A percentile compares a stretch with the other conserved stretches of the same genome.
Conservation (phyloP, 2,888 invertebrate species). For the Ferdinandea cuprea region DNA sequence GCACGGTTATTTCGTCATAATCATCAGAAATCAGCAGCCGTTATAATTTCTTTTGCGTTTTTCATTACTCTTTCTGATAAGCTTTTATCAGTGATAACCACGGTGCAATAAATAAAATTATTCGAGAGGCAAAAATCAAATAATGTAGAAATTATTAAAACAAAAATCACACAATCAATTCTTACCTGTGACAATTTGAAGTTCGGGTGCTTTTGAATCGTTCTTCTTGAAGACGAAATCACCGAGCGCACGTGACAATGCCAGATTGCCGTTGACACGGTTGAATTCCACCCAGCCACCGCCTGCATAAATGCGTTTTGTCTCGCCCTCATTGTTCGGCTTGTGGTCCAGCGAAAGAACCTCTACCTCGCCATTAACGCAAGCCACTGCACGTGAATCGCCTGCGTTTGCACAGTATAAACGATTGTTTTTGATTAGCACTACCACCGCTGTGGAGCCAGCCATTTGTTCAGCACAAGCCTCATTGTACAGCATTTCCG, state of each 20-base stretch:
- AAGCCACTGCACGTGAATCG: conserved; percentile 97
- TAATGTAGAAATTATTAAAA: too few relatives aligned
- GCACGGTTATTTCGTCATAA: conserved; percentile 8
- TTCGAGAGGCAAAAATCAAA: background rate
- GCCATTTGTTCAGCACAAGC: conserved; percentile 95
- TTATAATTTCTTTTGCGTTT: background rate
- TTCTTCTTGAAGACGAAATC: conserved; percentile 98
- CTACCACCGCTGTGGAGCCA: conserved; percentile 96
- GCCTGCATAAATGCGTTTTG: conserved; percentile 94
- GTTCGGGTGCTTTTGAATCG: conserved; percentile 91
- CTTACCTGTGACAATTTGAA: conserved; percentile 98
- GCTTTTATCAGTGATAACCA: conserved; percentile 22
- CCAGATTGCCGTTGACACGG: conserved; percentile 98
- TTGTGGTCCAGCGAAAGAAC: conserved; percentile 96
- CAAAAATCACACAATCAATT: background rate
- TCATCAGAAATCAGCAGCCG: conserved; percentile 7
- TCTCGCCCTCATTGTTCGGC: conserved; percentile 94
- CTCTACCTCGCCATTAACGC: conserved; percentile 90
- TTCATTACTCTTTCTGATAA: conserved; percentile 22
- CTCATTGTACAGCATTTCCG: conserved; percentile 95
- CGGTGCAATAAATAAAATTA: background rate
- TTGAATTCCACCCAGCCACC: conserved; percentile 99
- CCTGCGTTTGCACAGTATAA: conserved; percentile 98
- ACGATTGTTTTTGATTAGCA: conserved; percentile 91
- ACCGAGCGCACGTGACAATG: conserved; percentile 97